Base-by-base conservation (phyloP, 2,113 vertebrate species). In the Xiphias gladius region DNA sequence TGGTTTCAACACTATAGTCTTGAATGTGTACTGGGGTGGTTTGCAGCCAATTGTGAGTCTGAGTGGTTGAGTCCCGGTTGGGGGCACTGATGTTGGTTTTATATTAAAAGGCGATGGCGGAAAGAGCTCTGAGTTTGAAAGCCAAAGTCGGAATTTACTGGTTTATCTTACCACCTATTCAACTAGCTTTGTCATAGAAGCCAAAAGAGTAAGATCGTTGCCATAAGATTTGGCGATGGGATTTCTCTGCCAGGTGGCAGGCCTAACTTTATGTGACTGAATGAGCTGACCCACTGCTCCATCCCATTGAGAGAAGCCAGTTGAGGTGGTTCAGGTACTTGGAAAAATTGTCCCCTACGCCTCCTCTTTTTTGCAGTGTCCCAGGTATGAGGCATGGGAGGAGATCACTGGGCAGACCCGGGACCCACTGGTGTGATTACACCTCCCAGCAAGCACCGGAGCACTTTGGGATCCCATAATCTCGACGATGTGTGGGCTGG, bases 401-500 rank as follows among this genome's bases (percentile, higher is more conserved):
- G 41, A 30, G 41, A 41, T 46, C 14, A 28, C 68, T 67, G 32
- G 26, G 59, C 13, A 35, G 16, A 58, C 10, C 41, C 12, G 12
- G 28, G 37, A 69, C 11, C 22, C n/a, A 30, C 64, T 72, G 73
- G 59, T 70, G 48, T n/a, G 22, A 67, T 59, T 74, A 64, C 46
- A 78, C 48, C 57, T 74, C 39, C 57, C 35, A 46, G 26, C 24
- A 70, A 19, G 3, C 14, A 54, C 28, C 20, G 3, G 7, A 58
- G 16, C 2, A 8, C 46, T 55, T 26, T 65, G 48, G 10, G 24
- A 65, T 72, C 35, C 14, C 48, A 16, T 39, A 22, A 28, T n/a
- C n/a, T 39, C 28, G 50, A 54, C 14, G 35, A 30, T n/a, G 62
- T 22, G 46, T 14, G n/a, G 1, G 48, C 32, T 16, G 65, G 54